phyloP scores from a whole-genome alignment of 2,113 vertebrate genomes.

The Cyanoramphus novaezelandiae region DNA sequence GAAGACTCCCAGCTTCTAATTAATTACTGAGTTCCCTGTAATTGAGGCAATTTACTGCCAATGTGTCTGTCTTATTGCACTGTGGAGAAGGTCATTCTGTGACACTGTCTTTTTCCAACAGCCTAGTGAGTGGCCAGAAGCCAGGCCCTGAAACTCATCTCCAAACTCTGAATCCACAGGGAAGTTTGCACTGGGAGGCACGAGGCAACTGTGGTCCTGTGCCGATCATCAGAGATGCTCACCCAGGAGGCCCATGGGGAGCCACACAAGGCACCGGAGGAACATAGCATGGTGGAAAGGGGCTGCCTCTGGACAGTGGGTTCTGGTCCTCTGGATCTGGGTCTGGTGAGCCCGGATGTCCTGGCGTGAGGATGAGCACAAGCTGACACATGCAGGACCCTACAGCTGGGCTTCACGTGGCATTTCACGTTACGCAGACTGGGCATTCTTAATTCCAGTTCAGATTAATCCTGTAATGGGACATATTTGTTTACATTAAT shows the following conservation, averaged over 20 bases:
- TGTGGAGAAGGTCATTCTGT: not conserved
- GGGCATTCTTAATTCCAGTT: not conserved
- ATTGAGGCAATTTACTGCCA: slow-evolving; percentile 21
- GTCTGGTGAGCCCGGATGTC: not conserved
- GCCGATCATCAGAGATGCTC: not conserved
- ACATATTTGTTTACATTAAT: not conserved
- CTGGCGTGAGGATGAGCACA: not conserved
- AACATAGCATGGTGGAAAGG: not conserved
- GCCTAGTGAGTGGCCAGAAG: not conserved
- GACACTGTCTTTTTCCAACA: not conserved
- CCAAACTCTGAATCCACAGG: not conserved
- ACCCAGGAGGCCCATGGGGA: not conserved
- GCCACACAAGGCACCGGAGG: too few relatives aligned
- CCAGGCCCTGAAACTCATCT: not conserved
- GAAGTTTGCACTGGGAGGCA: not conserved
- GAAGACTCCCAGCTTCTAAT: not conserved
- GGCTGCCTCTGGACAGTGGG: not conserved
- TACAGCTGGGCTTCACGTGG: not conserved
- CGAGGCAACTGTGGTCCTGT: not conserved
- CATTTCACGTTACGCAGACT: accelerated
- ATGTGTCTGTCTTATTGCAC: not conserved
- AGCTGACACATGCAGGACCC: not conserved
- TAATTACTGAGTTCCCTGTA: slow-evolving; percentile 10
- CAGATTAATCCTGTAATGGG: not conserved
- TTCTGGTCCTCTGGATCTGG: not conserved